A percentile compares a stretch with the other conserved stretches of the same genome.
Conservation (phyloP, 2,888 invertebrate species). For the Polyploca ridens region DNA sequence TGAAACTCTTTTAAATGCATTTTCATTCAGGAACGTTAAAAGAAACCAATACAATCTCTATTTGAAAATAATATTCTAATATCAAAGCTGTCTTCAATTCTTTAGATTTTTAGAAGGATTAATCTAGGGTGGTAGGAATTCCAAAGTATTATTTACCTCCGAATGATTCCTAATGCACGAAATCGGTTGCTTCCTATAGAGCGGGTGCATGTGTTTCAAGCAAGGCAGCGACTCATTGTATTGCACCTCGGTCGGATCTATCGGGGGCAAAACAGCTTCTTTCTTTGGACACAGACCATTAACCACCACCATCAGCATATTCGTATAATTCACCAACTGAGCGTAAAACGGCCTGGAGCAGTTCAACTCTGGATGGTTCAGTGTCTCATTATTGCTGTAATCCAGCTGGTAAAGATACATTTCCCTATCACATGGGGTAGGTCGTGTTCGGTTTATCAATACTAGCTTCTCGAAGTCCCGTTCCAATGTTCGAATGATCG, state of each 20-base stretch:
- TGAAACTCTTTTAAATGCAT: no score
- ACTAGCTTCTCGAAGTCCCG: slow-evolving; percentile 86
- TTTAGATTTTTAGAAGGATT: no score
- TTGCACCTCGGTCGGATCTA: slow-evolving; percentile 76
- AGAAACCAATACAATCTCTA: no score
- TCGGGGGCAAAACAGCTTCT: slow-evolving; percentile 70
- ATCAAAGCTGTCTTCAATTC: no score
- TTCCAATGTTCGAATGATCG: slow-evolving; percentile 73
- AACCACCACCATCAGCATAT: slow-evolving; percentile 91
- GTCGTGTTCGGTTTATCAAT: slow-evolving; percentile 90
- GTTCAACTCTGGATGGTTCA: slow-evolving; percentile 70
- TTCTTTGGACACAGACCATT: slow-evolving; percentile 85
- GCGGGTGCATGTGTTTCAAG: slow-evolving; percentile 81
- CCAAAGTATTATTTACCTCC: slow-evolving; percentile 81
- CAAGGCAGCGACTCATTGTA: slow-evolving; percentile 87
- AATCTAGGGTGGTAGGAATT: no score
- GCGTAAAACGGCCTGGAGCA: slow-evolving; percentile 88
- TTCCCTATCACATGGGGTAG: slow-evolving; percentile 94
- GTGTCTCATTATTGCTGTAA: slow-evolving; percentile 77
- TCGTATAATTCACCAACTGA: slow-evolving; percentile 90
- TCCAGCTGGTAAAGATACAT: slow-evolving; percentile 83
- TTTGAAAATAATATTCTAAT: no score
- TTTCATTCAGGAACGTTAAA: no score
- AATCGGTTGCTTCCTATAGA: slow-evolving; percentile 87
- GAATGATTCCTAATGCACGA: slow-evolving; percentile 91